phyloP scores from a whole-genome alignment of 2,797 vertebrate species.

The Myiotriccus ornatus region DNA sequence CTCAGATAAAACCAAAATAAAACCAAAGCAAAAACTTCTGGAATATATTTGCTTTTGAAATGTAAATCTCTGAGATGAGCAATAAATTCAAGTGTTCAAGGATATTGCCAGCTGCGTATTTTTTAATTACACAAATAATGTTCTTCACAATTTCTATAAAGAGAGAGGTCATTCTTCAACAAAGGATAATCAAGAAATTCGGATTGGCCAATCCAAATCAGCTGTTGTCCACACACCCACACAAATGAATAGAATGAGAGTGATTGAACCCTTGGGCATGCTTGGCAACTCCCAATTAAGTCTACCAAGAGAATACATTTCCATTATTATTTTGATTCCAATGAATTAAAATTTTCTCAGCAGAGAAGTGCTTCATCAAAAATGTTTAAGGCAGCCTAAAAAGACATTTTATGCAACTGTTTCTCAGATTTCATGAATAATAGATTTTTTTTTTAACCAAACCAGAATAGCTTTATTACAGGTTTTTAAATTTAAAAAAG shows the following conservation, averaged over 20 bases:
- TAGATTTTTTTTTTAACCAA: neutral
- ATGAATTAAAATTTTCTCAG: neutral
- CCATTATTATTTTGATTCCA: neutral
- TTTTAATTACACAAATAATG: neutral
- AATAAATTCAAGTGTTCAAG: neutral
- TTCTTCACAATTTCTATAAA: neutral
- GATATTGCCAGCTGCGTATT: neutral
- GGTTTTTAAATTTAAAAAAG: neutral
- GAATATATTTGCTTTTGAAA: constrained; percentile 2
- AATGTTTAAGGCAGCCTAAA: neutral
- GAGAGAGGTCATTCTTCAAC: neutral
- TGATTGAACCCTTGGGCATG: neutral
- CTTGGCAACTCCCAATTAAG: neutral
- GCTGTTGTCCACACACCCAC: neutral
- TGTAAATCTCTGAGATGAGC: neutral
- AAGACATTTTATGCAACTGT: neutral
- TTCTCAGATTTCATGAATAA: neutral
- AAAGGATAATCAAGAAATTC: neutral
- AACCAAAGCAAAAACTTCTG: neutral
- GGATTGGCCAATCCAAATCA: neutral
- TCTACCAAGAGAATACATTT: neutral
- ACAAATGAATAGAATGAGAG: neutral
- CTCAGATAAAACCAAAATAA: neutral
- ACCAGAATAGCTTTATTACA: neutral
- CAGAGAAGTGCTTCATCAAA: neutral